Conservation (phyloP, 2,888 invertebrate species). For the Augochlorella aurata region DNA sequence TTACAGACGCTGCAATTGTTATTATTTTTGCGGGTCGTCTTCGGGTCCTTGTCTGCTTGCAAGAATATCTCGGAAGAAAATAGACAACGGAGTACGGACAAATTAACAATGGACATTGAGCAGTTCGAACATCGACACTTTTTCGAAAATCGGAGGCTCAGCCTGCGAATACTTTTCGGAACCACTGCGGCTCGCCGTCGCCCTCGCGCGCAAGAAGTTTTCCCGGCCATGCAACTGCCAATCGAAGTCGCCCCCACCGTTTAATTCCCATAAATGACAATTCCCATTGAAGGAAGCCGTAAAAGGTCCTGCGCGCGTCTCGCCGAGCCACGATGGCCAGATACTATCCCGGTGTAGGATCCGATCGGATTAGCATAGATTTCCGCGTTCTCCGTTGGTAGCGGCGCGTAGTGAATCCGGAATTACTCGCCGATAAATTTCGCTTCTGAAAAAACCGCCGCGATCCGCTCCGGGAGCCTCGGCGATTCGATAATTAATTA, state of each 20-base stretch:
- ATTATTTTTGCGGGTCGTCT: too few species aligned
- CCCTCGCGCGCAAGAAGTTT: background rate
- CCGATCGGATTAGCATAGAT: constrained; percentile 64
- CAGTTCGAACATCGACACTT: too few species aligned
- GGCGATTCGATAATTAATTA: constrained; percentile 7
- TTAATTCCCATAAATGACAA: constrained; percentile 56
- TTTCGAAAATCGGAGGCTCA: background rate
- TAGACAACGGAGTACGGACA: too few species aligned
- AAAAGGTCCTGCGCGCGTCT: constrained; percentile 45
- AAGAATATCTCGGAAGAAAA: too few species aligned
- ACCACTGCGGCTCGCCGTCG: background rate
- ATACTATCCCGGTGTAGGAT: constrained; percentile 45
- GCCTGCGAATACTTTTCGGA: background rate
- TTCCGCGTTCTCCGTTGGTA: constrained; percentile 58
- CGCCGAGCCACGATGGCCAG: constrained; percentile 18
- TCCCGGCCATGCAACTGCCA: background rate
- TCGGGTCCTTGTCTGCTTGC: too few species aligned
- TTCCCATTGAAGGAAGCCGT: constrained; percentile 50
- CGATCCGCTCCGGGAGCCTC: background rate
- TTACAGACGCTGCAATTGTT: too few species aligned
- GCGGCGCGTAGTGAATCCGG: constrained; percentile 43
- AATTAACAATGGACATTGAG: too few species aligned
- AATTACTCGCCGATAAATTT: constrained; percentile 51
- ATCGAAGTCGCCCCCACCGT: constrained; percentile 16
- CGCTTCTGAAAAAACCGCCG: background rate